These are phyloP conservation scores for Urocyon cinereoargenteus DNA, from an alignment of 2,797 vertebrate genomes.

Conservation along the genomic window DNA sequence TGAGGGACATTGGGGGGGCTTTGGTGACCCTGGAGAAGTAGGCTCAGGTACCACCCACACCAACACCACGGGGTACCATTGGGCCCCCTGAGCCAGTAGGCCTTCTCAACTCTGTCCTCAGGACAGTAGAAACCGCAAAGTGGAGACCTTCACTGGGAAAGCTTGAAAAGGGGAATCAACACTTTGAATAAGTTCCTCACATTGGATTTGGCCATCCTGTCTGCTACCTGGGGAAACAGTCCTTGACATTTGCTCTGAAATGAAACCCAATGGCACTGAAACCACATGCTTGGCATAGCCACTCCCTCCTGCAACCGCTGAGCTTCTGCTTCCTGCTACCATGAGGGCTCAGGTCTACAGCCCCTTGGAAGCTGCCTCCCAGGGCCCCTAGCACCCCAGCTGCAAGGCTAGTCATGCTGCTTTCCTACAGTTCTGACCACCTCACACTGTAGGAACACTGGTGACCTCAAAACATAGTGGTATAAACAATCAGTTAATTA, in stretches of 20 bases:
- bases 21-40: background rate
- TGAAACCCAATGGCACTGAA: background rate
- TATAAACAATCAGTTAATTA: background rate
- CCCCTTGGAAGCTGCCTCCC: background rate
- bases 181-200: background rate
- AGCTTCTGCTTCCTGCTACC: background rate
- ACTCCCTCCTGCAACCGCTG: background rate
- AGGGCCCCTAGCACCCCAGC: too few relatives aligned
- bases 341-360: rapidly evolving
- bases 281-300: rapidly evolving
- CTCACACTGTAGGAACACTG: background rate
- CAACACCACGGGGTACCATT: rapidly evolving
- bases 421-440: background rate
- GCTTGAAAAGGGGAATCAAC: background rate
- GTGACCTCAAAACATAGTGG: background rate
- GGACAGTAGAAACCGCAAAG: background rate
- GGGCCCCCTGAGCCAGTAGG: background rate
- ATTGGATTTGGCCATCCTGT: background rate
- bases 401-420: too few relatives aligned
- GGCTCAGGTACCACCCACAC: background rate
- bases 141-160: background rate
- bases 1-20: too few relatives aligned
- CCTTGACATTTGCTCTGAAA: background rate
- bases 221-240: background rate
- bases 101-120: background rate